Evolutionary conservation across 2,797 vertebrate genomes (phyloP).

Genomic region (Aselliscus stoliczkanus): DNA sequence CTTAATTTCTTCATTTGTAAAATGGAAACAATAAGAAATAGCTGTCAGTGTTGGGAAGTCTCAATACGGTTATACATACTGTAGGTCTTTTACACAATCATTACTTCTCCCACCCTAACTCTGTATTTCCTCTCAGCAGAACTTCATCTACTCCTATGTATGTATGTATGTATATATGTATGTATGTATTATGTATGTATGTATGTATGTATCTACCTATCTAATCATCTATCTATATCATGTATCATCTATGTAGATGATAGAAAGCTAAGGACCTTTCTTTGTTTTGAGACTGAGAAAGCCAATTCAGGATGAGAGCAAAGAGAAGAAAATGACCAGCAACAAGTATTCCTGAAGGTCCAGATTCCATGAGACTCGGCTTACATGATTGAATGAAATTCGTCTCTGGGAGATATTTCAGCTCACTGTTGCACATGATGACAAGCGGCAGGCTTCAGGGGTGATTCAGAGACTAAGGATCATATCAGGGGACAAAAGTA

Average conservation of each 20-base stretch:
- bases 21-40: not conserved
- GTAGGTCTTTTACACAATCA: not conserved
- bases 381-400: not conserved
- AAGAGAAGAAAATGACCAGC: not conserved
- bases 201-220: not conserved
- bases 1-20: not conserved
- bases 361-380: not conserved
- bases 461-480: not conserved
- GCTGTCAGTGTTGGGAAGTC: not conserved
- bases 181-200: too few relatives aligned
- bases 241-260: too few relatives aligned
- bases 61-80: not conserved
- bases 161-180: too few relatives aligned
- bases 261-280: not conserved
- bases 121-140: not conserved
- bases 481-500: too few relatives aligned
- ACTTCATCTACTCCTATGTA: too few relatives aligned
- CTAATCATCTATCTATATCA: not conserved
- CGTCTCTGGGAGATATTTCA: not conserved
- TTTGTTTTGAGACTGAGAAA: not conserved
- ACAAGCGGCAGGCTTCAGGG: not conserved
- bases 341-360: not conserved
- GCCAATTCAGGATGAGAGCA: not conserved
- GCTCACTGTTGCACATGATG: not conserved
- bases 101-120: too few relatives aligned